phyloP scores from a whole-genome alignment of 2,797 vertebrate species.

The Amblyopsis hoosieri region DNA sequence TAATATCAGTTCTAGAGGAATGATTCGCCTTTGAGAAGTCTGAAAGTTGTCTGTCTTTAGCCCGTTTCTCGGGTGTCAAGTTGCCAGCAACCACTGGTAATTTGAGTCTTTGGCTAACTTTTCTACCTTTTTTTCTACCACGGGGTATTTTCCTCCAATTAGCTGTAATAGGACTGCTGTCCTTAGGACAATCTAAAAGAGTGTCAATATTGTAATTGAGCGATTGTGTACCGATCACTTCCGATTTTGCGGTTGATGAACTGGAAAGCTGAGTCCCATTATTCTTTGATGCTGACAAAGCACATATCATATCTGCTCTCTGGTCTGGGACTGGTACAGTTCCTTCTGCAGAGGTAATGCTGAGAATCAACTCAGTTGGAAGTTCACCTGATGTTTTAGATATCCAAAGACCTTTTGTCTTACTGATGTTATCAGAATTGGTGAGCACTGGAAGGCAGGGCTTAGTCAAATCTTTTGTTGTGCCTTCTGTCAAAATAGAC shows the following conservation, averaged over 20 bases:
- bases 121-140: slow-evolving; percentile 3
- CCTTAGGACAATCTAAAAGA: slow-evolving; percentile 19
- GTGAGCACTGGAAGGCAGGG: slow-evolving; percentile 21
- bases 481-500: slow-evolving; percentile 19
- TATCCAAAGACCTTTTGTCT: slow-evolving; percentile 15
- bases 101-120: slow-evolving; percentile 15
- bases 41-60: slow-evolving; percentile 17
- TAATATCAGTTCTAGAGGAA: slow-evolving; percentile 13
- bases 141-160: slow-evolving; percentile 28
- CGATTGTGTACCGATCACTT: slow-evolving; percentile 20
- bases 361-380: slow-evolving; percentile 67
- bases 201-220: slow-evolving; percentile 28
- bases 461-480: slow-evolving; percentile 33
- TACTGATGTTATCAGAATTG: slow-evolving; percentile 15
- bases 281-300: slow-evolving; percentile 26
- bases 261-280: slow-evolving; percentile 38
- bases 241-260: background rate
- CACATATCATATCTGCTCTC: slow-evolving; percentile 19
- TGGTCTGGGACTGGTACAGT: slow-evolving; percentile 24
- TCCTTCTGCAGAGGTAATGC: slow-evolving; percentile 64
- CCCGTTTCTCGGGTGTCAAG: slow-evolving; percentile 6
- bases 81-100: slow-evolving; percentile 22
- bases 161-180: slow-evolving; percentile 21
- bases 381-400: slow-evolving; percentile 54
- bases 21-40: slow-evolving; percentile 14